Base-by-base conservation (phyloP, 2,888 invertebrate genomes). In the Julus scanicus region DNA sequence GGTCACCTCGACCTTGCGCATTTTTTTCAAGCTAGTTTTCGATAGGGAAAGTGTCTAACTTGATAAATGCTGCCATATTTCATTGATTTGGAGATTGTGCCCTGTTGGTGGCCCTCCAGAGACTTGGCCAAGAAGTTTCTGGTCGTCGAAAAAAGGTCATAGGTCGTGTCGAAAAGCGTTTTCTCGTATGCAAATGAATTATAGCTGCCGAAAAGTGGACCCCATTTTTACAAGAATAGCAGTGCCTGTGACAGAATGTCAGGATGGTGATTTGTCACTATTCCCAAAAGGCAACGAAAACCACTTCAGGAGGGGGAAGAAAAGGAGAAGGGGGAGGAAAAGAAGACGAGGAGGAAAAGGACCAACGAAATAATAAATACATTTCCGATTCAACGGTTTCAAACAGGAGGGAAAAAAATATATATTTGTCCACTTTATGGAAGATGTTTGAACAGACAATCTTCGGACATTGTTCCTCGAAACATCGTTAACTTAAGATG, bases 111-210 rank as follows among this genome's bases (percentile, higher is more conserved):
- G n/a, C n/a, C n/a, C 63, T 63, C 63, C 63, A 63, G 63, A 63
- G 63, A 63, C 20, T 63, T 63, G 63, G n/a, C 57, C 15, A n/a
- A 53, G 15, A 15, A 5, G 48, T 9, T 8, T 48, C 6, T 48
- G 48, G 4, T 17, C 63, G n/a, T 63, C n/a, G n/a, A 63, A 63
- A 0, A n/a, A 63, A 63, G 63, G 63, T 63, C 63, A 8, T n/a
- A 63, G 63, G 63, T 63, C 63, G 63, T n/a, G 49, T 6, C 63
- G 63, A 20, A 63, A 63, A 20, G 20, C 3, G n/a, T n/a, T n/a
- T n/a, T n/a, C n/a, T n/a, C n/a, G 63, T 17, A 63, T 63, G 63
- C 63, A 63, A 63, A 63, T 63, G 63, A 63, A 63, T n/a, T 63
- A 63, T 63, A n/a, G n/a, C n/a, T n/a, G 63, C 17, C 63, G 4